Percentiles rank a stretch among this genome's conserved stretches.
Conservation (phyloP, 1,140 invertebrate species). For the Pentalonia nigronervosa region DNA sequence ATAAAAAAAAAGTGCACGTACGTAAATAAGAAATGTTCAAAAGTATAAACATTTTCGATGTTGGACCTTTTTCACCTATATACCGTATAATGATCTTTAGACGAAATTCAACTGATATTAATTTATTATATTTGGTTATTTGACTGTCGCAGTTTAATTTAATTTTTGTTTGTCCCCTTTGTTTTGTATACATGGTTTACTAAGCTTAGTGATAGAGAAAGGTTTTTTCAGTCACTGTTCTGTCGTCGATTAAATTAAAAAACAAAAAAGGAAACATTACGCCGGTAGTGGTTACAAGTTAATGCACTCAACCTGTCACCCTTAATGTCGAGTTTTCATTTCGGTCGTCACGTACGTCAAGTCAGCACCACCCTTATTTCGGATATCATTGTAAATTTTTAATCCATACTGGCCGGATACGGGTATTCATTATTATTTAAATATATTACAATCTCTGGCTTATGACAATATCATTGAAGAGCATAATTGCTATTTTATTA, state of each 20-base stretch:
- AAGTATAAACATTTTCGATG: not conserved
- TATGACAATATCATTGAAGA: not conserved
- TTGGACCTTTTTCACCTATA: not conserved
- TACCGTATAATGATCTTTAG: too few relatives aligned
- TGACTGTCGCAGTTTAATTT: not conserved
- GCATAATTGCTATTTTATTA: not conserved
- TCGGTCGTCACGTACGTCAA: not conserved
- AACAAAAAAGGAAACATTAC: conserved; percentile 23
- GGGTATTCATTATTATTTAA: conserved; percentile 29
- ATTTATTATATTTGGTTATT: not conserved
- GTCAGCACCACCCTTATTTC: not conserved
- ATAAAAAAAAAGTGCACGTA: not conserved
- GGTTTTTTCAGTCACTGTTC: not conserved
- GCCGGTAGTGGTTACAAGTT: conserved; percentile 16
- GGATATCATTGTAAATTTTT: conserved; percentile 27
- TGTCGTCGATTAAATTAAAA: conserved; percentile 29
- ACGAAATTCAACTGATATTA: not conserved
- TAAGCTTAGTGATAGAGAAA: not conserved
- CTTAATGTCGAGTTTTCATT: conserved; percentile 11
- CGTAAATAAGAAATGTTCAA: not conserved
- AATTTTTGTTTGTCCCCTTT: not conserved
- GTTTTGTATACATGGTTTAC: not conserved
- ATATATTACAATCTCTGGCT: not conserved
- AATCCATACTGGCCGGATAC: not conserved
- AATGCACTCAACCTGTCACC: conserved; percentile 43